These are phyloP conservation scores for Drosophila sulfurigaster DNA, from an alignment of 1,140 invertebrate species.

Conservation along the genomic window DNA sequence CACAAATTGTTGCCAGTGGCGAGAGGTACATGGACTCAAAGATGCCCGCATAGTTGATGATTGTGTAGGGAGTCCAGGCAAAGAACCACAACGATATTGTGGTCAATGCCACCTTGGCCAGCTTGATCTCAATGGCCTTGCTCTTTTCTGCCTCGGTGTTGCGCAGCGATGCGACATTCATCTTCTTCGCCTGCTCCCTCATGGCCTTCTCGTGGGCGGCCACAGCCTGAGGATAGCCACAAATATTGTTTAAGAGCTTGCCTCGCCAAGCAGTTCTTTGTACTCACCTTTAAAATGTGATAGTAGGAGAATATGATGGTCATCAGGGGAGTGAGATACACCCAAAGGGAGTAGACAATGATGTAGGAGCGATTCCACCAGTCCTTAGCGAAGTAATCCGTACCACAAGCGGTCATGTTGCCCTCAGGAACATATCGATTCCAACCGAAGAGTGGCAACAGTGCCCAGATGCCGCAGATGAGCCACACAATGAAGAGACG, in stretches of 20 bases:
- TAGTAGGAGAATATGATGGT: conserved; percentile 91
- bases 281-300: conserved; percentile 88
- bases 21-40: conserved; percentile 88
- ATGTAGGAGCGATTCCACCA: conserved; percentile 88
- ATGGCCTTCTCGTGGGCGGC: conserved; percentile 90
- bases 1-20: conserved; percentile 89
- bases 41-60: conserved; percentile 90
- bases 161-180: conserved; percentile 89
- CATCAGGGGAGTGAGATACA: conserved; percentile 88
- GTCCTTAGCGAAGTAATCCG: conserved; percentile 90
- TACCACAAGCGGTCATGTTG: conserved; percentile 92
- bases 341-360: conserved; percentile 88
- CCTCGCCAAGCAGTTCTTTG: not conserved
- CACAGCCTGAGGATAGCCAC: conserved; percentile 86
- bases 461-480: conserved; percentile 89
- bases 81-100: conserved; percentile 91
- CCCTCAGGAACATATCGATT: conserved; percentile 93
- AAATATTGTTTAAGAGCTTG: not conserved
- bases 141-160: conserved; percentile 87
- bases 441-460: conserved; percentile 92
- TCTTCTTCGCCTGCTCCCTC: conserved; percentile 90
- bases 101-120: conserved; percentile 89
- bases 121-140: conserved; percentile 87
- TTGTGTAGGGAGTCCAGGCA: conserved; percentile 91
- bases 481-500: conserved; percentile 90